Evolutionary conservation across 2,113 vertebrate species (phyloP), one percentile per base, ranked within the genome.

Genomic region (Alaudala cheleensis): DNA sequence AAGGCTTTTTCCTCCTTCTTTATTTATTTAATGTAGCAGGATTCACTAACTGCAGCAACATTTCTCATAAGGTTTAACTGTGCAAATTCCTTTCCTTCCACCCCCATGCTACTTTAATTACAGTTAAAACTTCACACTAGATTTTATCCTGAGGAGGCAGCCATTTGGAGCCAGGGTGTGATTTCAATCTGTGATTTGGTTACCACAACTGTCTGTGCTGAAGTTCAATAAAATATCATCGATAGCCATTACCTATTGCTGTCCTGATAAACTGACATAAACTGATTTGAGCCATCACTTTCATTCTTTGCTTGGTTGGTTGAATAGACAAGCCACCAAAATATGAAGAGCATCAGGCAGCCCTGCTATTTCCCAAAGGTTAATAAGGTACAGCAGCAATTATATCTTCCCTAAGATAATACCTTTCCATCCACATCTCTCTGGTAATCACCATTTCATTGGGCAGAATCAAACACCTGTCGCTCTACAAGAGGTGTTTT

Each of bases 361-460:
- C 33, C 20, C 89, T 86, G 15, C 23, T 61, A 5, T 86, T 80
- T 81, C 33, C 53, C 64, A 31, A 4, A 61, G 58, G 71, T 88
- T 93, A 90, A 86, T 90, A 37, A 82, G 31, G 39, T 64, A 2
- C 16, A 71, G 34, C 2, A 60, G 34, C 56, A 94, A 83, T 95
- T 90, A 57, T 28, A 65, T 54, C 45, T 90, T 72, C 47, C 21
- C 29, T 24, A 20, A 79, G 40, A 58, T 28, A 69, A 80, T 61
- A 16, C 31, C 31, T 83, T 81, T 70, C n/a, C 71, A 88, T 61
- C 29, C 34, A n/a, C 71, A n/a, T 72, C 76, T 88, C 83, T 60
- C 54, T 92, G 67, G n/a, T 82, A 82, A 93, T 88, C 82, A 49
- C 62, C 86, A 57, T 93, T 90, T 90, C 69, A 88, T 86, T 60